Conservation (phyloP, 2,113 vertebrate species). For the Podarcis raffonei region DNA sequence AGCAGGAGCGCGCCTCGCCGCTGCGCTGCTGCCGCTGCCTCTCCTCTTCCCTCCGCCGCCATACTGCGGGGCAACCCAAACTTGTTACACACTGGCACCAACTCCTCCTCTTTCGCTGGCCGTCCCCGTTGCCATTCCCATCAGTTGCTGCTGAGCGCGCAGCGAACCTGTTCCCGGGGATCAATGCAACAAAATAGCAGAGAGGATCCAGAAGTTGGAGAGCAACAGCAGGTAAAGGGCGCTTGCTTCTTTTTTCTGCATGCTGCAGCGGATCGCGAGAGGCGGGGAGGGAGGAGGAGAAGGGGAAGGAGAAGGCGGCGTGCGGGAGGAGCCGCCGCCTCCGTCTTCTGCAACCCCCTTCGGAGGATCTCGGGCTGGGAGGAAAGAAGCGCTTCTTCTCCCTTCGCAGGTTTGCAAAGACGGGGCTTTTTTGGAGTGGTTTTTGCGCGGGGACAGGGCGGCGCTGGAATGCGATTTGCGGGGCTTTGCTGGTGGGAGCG, state of each 20-base stretch:
- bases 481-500: background rate
- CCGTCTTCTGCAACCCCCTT: background rate
- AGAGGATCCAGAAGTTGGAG: background rate
- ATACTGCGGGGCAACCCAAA: slow-evolving; percentile 62
- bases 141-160: background rate
- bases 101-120: slow-evolving; percentile 19
- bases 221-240: slow-evolving; percentile 2
- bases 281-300: background rate
- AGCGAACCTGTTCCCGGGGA: background rate
- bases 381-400: background rate
- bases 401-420: background rate
- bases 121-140: background rate
- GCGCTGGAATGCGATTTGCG: background rate
- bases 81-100: slow-evolving; percentile 48
- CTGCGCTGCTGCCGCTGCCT: background rate
- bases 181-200: no score
- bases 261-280: background rate
- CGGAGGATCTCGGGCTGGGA: background rate
- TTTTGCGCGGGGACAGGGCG: background rate
- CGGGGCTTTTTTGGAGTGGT: background rate
- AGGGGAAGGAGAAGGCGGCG: background rate
- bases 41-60: slow-evolving; percentile 38
- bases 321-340: background rate
- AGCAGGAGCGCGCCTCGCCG: slow-evolving; percentile 1
- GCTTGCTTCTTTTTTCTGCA: background rate